phyloP scores from a whole-genome alignment of 1,140 invertebrate genomes.

The Galleria mellonella region DNA sequence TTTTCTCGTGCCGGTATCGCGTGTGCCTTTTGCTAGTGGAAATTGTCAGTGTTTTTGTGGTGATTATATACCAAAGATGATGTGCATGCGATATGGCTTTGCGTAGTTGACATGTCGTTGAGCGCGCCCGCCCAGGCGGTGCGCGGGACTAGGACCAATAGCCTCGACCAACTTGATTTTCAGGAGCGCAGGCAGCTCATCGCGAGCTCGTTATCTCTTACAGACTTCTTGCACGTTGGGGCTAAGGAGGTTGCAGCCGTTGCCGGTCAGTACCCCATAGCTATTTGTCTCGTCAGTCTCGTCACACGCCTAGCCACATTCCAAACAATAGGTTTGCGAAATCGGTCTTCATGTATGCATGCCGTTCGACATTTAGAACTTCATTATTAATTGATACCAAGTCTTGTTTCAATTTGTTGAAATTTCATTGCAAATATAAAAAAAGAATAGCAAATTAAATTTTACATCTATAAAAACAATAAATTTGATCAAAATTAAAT shows the following conservation, averaged over 20 bases:
- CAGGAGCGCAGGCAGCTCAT: conserved; percentile 92
- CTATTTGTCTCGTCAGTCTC: conserved; percentile 13
- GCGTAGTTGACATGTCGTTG: conserved; percentile 71
- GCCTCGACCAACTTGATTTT: conserved; percentile 92
- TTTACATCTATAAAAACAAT: too few species aligned
- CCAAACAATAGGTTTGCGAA: conserved; percentile 52
- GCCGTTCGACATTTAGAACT: too few species aligned
- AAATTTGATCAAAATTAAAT: too few species aligned
- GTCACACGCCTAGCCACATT: conserved; percentile 25
- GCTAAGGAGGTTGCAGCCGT: conserved; percentile 78
- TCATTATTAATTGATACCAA: too few species aligned
- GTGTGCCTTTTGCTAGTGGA: conserved; percentile 58
- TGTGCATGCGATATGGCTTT: conserved; percentile 53
- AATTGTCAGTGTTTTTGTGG: conserved; percentile 41
- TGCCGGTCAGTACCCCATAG: conserved; percentile 54
- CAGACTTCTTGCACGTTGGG: conserved; percentile 87
- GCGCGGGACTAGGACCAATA: conserved; percentile 80
- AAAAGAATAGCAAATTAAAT: too few species aligned
- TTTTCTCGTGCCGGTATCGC: conserved; percentile 30
- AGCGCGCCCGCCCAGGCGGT: conserved; percentile 66
- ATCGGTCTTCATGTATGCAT: conserved; percentile 5
- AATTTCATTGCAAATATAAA: too few species aligned
- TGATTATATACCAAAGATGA: conserved; percentile 45
- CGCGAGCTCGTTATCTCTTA: conserved; percentile 88
- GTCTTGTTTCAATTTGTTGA: too few species aligned